Evolutionary conservation across 2,888 invertebrate species (phyloP), one percentile per base, ranked within the genome.

Genomic region (Hyposoter dolosus): DNA sequence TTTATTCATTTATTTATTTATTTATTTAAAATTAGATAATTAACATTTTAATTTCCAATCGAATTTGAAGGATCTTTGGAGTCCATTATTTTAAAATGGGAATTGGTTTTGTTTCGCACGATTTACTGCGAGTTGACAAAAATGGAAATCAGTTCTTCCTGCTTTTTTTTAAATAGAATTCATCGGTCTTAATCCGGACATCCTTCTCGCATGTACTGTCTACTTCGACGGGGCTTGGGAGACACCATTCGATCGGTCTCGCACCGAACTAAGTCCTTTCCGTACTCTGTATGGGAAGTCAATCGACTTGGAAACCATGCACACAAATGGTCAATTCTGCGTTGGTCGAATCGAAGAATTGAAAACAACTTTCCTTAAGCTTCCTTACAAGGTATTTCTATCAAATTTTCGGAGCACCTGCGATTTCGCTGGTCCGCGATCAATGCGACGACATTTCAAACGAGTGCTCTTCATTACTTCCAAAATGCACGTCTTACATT

Each of bases 241-340:
- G 32, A 32, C 35, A n/a, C 32, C 63, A 3, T 63, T 63, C 63
- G 32, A 63, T 63, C 35, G n/a, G n/a, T 63, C 63, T 17, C 63
- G 28, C 32, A 63, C 63, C 2, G 35, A 28, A 63, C 35, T 7
- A 17, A 28, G 32, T 63, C 35, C 63, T 35, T 63, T 63, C 15
- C 17, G 35, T 63, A 63, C 35, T 17, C 7, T 63, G 15, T n/a
- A 63, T 32, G 1, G 2, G 7, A 9, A 63, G 6, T 1, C 17
- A 63, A 35, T 63, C 32, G n/a, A 63, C 32, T 15, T 63, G 19
- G 17, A 28, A 5, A 63, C 63, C n/a, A 63, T 63, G 63, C 32
- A 63, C 35, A 63, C 28, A 35, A 1, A 7, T 1, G 32, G 32
- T n/a, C n/a, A 15, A 32, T 32, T 63, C 32, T 35, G 32, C 7